Base-by-base conservation (phyloP, 2,888 invertebrate genomes). In the Volucella zonaria region DNA sequence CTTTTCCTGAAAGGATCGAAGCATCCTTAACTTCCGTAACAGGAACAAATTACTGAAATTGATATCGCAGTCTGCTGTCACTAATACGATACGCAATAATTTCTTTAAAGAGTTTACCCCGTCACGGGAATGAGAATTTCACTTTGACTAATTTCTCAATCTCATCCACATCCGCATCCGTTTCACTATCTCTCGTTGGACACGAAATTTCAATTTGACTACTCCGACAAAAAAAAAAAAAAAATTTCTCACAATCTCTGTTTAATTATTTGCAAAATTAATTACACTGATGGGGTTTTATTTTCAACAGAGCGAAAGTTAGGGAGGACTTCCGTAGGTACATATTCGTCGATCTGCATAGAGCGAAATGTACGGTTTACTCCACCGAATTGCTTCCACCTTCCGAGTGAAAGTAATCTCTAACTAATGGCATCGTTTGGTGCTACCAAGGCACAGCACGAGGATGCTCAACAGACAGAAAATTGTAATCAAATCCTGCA, bases 401-500 rank as follows among this genome's bases (percentile, higher is more conserved):
- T 45, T 47, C 45, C 31, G 18, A 67, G 40, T 67, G 31, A 51
- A 80, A 74, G 66, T 61, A 82, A 82, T 76, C 64, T 38, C n/a
- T 43, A 42, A 43, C 47, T 58, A 61, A 38, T 23, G 38, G 9
- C 54, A 18, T 47, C 38, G 47, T 49, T 43, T 14, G 18, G 10
- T 59, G 8, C 9, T 45, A 31, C 31, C 12, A 56, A 15, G 38
- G 9, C 12, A 14, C 51, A 51, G 61, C 42, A 71, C 23, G 42
- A 73, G 18, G 38, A 43, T 61, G 15, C 43, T 52, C 52, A 12
- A 11, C 64, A 83, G 49, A 54, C 67, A 58, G 74, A 68, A 78
- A 71, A 76, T 45, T 76, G 71, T 80, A 85, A 80, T 85, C 83
- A 85, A 85, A 80, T 80, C 71, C 61, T 67, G 56, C 10, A 61